These are phyloP conservation scores for Papilio polyxenes DNA, from an alignment of 1,140 invertebrate species.

Conservation along the genomic window DNA sequence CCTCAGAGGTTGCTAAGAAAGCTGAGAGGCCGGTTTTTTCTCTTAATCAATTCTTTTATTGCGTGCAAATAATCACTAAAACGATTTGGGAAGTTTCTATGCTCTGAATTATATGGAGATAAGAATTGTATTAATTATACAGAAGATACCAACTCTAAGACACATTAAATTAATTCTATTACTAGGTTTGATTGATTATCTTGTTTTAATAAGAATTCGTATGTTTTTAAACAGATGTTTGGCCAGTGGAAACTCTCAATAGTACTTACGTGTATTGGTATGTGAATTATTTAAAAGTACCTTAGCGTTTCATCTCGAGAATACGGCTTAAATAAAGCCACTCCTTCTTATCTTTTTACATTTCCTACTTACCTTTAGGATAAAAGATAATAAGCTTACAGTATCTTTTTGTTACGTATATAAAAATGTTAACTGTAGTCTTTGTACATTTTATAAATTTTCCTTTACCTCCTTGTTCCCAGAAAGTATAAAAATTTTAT, in stretches of 20 bases:
- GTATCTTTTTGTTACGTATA: not conserved
- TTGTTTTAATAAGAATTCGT: too few species aligned
- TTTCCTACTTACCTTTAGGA: not conserved
- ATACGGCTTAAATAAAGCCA: not conserved
- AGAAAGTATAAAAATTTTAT: not conserved
- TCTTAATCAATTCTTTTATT: conserved; percentile 20
- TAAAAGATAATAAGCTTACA: not conserved
- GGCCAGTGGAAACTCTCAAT: not conserved
- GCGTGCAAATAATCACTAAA: conserved; percentile 27
- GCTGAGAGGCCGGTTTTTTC: conserved; percentile 6
- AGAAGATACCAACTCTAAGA: not conserved
- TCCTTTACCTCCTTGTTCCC: not conserved
- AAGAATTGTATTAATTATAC: not conserved
- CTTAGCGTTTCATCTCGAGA: not conserved
- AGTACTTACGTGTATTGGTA: not conserved
- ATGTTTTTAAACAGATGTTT: too few species aligned
- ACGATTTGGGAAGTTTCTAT: conserved; percentile 19
- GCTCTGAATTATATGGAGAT: conserved; percentile 1
- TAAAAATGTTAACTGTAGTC: not conserved
- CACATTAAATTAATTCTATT: not conserved
- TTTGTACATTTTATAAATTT: not conserved
- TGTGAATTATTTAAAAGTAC: not conserved
- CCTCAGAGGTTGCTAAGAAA: conserved; percentile 18
- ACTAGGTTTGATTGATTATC: not conserved
- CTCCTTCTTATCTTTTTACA: not conserved